phyloP scores from a whole-genome alignment of 2,797 vertebrate species.

The Huso huso region DNA sequence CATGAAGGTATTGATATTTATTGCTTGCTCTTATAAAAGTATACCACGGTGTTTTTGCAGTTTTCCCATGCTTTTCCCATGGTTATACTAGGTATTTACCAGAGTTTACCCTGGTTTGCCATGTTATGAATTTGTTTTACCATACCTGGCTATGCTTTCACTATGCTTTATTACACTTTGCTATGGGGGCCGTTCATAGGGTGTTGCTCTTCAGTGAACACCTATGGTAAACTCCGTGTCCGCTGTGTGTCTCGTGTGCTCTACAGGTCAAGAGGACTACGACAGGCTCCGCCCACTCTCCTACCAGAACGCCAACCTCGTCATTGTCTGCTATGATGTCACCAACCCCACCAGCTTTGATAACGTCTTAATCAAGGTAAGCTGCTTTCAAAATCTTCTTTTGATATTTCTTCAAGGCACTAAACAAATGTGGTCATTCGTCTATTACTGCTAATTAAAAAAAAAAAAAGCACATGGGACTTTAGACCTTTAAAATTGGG shows the following conservation, averaged over 20 bases:
- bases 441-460: no score
- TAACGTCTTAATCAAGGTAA: slow-evolving; percentile 88
- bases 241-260: background rate
- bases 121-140: no score
- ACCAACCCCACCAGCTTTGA: slow-evolving; percentile 91
- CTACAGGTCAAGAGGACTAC: slow-evolving; percentile 91
- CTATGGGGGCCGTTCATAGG: background rate
- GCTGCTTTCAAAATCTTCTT: background rate
- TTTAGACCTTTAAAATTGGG: no score
- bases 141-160: background rate
- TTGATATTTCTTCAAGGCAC: no score
- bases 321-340: slow-evolving; percentile 91
- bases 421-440: no score
- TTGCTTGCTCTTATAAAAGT: no score
- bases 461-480: no score
- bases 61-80: no score
- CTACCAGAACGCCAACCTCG: slow-evolving; percentile 80
- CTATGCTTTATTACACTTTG: background rate
- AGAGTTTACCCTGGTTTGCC: no score
- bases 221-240: background rate
- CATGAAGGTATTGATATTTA: no score
- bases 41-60: no score
- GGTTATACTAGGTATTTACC: no score
- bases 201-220: background rate
- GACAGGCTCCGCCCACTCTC: slow-evolving; percentile 87